Conservation (phyloP, 2,797 vertebrate genomes). For the Falco columbarius region DNA sequence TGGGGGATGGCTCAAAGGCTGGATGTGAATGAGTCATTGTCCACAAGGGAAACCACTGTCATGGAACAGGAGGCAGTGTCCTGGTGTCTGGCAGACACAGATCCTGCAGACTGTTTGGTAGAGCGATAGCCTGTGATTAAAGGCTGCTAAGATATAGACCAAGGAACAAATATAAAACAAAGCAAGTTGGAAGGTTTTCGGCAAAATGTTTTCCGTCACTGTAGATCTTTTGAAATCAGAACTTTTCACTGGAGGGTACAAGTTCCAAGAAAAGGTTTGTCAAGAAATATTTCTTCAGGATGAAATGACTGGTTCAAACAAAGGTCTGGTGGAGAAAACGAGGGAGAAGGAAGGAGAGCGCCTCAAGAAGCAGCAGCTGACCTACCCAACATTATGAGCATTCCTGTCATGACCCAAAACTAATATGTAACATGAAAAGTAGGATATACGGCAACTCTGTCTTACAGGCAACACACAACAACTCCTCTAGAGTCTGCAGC, state of each 20-base stretch:
- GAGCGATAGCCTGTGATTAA: neutral
- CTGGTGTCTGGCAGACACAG: neutral
- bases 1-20: neutral
- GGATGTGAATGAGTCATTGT: accelerated
- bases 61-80: neutral
- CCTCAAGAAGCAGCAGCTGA: neutral
- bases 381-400: neutral
- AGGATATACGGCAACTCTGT: neutral
- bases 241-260: neutral
- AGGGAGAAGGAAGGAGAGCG: neutral
- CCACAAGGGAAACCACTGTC: neutral
- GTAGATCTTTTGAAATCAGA: neutral
- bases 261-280: neutral
- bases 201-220: neutral
- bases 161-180: neutral
- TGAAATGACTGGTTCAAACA: neutral
- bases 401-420: neutral
- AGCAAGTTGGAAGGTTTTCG: neutral
- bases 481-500: neutral
- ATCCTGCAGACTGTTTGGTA: neutral
- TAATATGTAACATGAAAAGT: neutral
- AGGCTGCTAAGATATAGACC: neutral
- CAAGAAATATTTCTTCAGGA: neutral
- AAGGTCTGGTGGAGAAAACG: neutral
- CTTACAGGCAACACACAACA: neutral